phyloP scores from a whole-genome alignment of 53 echinoderm and acorn worm genomes.

The Astropecten irregularis region DNA sequence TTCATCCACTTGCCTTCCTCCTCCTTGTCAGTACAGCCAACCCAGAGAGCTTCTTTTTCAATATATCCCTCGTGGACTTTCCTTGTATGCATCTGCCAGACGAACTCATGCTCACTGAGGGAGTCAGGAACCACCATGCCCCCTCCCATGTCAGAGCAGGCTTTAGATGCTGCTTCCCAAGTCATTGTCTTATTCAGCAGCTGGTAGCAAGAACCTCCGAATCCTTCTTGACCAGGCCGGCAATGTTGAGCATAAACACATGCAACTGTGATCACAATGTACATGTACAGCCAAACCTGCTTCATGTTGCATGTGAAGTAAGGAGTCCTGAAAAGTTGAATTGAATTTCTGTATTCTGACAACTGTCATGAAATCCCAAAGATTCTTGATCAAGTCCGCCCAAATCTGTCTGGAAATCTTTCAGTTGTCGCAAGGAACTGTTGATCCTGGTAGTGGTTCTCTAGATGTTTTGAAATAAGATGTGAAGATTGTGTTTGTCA shows the following conservation, averaged over 20 bases:
- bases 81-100: slow-evolving; percentile 8
- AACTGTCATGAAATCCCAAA: too few relatives aligned
- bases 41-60: too few relatives aligned
- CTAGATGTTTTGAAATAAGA: too few relatives aligned
- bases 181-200: slow-evolving; percentile 22
- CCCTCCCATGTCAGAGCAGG: slow-evolving; percentile 18
- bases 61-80: not conserved
- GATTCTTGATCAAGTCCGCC: not conserved
- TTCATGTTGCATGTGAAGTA: slow-evolving; percentile 9
- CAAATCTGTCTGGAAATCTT: too few relatives aligned
- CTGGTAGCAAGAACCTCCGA: slow-evolving; percentile 19
- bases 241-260: not conserved
- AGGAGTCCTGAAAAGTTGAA: too few relatives aligned
- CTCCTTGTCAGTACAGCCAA: slow-evolving; percentile 26
- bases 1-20: slow-evolving; percentile 1
- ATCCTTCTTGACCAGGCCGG: slow-evolving; percentile 6
- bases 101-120: not conserved
- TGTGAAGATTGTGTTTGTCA: too few relatives aligned
- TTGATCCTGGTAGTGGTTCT: too few relatives aligned
- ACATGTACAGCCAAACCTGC: slow-evolving; percentile 11
- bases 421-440: too few relatives aligned
- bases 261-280: not conserved
- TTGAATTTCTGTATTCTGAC: not conserved
- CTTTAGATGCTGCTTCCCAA: not conserved
- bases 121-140: slow-evolving; percentile 12